A percentile compares a stretch with the other conserved stretches of the same genome.
Evolutionary conservation across 2,888 invertebrate genomes (phyloP).

Genomic region (Phengaris arion): DNA sequence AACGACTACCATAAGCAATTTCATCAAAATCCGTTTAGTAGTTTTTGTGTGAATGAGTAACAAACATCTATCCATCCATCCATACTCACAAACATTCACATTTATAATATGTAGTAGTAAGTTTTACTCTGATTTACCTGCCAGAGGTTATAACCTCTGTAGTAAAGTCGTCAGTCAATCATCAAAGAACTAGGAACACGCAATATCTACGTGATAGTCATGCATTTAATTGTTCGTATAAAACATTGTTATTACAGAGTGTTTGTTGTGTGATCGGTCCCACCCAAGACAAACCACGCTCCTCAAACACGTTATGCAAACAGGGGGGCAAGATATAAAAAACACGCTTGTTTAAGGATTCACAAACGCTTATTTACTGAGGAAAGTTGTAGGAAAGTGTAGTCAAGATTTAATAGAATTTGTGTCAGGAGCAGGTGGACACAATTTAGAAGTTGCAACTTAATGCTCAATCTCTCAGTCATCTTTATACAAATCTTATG

Average conservation of each 20-base stretch:
- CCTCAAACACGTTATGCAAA: conserved; percentile 50
- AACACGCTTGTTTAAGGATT: conserved; percentile 32
- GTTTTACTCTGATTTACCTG: no score
- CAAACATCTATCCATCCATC: no score
- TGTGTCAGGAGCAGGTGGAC: background rate
- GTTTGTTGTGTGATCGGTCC: conserved; percentile 56
- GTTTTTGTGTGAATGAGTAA: no score
- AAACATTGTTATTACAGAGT: conserved; percentile 50
- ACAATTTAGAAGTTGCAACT: conserved; percentile 8
- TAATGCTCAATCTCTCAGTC: background rate
- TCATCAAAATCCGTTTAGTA: no score
- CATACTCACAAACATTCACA: no score
- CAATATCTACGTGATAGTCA: conserved; percentile 41
- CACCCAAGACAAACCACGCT: conserved; percentile 51
- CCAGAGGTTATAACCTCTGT: no score
- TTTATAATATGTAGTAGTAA: no score
- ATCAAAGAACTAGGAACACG: conserved; percentile 31
- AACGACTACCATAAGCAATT: no score
- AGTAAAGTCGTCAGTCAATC: background rate
- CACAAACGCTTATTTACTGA: conserved; percentile 18
- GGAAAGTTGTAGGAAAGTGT: conserved; percentile 30
- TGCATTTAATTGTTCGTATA: conserved; percentile 47
- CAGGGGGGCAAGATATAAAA: conserved; percentile 49
- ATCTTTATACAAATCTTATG: no score
- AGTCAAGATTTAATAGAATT: background rate